phyloP scores from a whole-genome alignment of 2,113 vertebrate species.

The Eurypyga helias region DNA sequence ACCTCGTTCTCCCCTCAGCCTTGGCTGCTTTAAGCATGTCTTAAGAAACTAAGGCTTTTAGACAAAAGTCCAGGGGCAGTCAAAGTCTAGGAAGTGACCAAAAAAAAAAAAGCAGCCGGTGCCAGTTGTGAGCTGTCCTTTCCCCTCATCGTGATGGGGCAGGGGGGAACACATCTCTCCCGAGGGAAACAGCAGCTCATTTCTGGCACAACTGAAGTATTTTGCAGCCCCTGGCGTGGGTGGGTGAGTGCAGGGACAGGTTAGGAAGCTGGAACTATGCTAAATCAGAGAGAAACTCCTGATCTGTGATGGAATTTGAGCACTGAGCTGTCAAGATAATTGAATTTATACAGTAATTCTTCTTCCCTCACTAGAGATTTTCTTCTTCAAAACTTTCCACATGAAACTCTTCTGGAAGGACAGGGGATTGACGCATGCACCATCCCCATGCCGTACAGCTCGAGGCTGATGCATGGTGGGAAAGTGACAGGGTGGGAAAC shows the following conservation, averaged over 20 bases:
- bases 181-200: neutral
- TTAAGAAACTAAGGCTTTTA: too few relatives aligned
- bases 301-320: slow-evolving; percentile 37
- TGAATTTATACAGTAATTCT: slow-evolving; percentile 32
- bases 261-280: slow-evolving; percentile 28
- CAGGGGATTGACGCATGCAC: neutral
- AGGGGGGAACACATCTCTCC: neutral
- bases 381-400: neutral
- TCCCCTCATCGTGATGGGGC: neutral
- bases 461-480: neutral
- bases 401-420: neutral
- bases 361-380: neutral
- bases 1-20: neutral
- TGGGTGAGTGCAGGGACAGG: neutral
- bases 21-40: neutral
- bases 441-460: neutral
- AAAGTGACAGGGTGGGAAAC: neutral
- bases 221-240: neutral
- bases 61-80: neutral
- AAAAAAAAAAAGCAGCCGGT: neutral
- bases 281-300: slow-evolving; percentile 40
- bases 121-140: neutral
- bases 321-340: slow-evolving; percentile 34
- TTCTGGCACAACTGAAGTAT: neutral
- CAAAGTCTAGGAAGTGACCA: neutral